Base-by-base conservation (phyloP, 2,888 invertebrate species). In the Drosophila mettleri region DNA sequence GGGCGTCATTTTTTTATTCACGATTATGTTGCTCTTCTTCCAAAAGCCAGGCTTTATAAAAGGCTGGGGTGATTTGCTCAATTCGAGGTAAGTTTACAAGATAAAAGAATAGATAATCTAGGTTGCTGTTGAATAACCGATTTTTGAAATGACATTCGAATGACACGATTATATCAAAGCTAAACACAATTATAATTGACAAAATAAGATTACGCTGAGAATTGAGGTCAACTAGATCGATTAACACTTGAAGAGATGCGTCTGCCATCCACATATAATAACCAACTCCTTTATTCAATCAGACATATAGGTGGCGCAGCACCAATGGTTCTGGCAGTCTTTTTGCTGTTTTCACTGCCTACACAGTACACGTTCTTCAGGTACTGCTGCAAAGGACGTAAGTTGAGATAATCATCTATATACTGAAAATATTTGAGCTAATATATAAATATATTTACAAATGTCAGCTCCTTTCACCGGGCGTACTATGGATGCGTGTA, bases 1-100 rank as follows among this genome's bases (percentile, higher is more conserved):
- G 0, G 94, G 94, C 0, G 31, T 94, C 1, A 92, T 96, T 45
- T 98, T 98, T 91, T 75, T 95, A 14, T 61, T 95, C 0, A 95
- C 97, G 0, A 95, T 98, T 20, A 78, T 95, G 38, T 93, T 98
- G 62, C 97, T 98, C 95, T 96, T 98, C 91, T 95, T 96, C 91
- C 94, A 97, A 24, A 95, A 95, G 67, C 98, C 98, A 0, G 96
- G 97, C 59, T 96, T 98, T 90, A 94, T 97, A 72, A 92, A 93
- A 0, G 98, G 98, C 0, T 98, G 98, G 97, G 96, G 96, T 0
- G 94, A 94, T 57, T 91, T 84, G 0, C 59, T 90, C 1, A 78
- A 78, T 20, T 60, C 68, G 2, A 63, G 71, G 87, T 90, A 55
- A 74, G 78, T 9, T 27, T 18, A 8, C 18, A 29, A 46, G n/a